These are phyloP conservation scores for Onychostoma macrolepis DNA, from an alignment of 2,113 vertebrate genomes.

Conservation along the genomic window DNA sequence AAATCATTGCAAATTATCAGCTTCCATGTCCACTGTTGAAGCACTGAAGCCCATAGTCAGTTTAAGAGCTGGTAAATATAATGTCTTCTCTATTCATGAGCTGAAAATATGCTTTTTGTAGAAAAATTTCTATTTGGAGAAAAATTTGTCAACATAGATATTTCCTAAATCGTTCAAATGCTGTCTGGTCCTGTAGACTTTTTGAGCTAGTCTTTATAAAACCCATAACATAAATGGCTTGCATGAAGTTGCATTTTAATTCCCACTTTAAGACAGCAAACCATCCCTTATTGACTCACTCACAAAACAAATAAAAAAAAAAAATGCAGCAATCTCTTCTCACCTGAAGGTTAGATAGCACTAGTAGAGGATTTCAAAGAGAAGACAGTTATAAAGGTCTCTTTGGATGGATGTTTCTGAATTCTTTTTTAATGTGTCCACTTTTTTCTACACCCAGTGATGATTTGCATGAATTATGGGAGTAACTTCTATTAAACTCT, in stretches of 20 bases:
- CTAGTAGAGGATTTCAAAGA: background rate
- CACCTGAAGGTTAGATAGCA: background rate
- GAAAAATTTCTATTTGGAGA: no score
- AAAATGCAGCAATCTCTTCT: background rate
- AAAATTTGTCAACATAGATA: background rate
- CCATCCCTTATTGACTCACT: no score
- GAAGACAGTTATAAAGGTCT: background rate
- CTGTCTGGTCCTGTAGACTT: background rate
- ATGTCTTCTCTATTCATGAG: background rate
- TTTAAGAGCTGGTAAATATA: background rate
- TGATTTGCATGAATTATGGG: no score
- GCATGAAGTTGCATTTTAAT: background rate
- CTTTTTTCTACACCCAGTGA: no score
- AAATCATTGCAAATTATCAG: conserved; percentile 7
- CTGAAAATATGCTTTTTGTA: background rate
- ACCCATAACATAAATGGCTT: background rate
- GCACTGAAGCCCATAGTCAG: no score
- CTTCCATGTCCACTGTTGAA: background rate
- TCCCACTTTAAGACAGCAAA: background rate
- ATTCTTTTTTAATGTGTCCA: background rate
- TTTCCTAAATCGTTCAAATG: background rate
- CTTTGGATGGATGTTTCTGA: background rate
- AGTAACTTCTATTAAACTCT: no score
- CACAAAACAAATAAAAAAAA: background rate
- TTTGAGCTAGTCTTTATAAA: background rate